Conservation (phyloP, 2,113 vertebrate species). For the Gopherus evgoodei region DNA sequence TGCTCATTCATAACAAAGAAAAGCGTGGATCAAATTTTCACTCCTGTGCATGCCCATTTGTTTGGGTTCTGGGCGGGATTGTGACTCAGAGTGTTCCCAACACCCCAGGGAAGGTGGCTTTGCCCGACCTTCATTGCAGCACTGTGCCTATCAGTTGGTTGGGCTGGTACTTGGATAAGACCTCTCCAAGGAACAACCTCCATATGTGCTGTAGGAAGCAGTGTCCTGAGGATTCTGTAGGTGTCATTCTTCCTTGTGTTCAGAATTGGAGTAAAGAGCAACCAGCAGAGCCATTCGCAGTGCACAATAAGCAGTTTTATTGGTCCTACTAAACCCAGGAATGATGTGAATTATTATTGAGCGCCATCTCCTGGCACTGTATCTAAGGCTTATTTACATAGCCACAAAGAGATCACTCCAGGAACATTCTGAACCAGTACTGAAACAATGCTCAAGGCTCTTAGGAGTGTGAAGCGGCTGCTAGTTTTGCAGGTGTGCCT, state of each 20-base stretch:
- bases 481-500: not conserved
- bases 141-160: not conserved
- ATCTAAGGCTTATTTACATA: not conserved
- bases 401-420: accelerated
- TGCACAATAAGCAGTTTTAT: too few relatives aligned
- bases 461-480: not conserved
- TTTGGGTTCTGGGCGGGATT: not conserved
- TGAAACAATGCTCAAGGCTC: not conserved
- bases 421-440: not conserved
- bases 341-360: not conserved
- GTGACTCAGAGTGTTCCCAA: not conserved
- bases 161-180: not conserved
- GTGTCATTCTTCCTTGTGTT: too few relatives aligned
- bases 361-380: not conserved
- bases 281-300: too few relatives aligned
- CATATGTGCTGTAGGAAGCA: not conserved
- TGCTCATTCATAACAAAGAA: not conserved
- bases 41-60: not conserved
- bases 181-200: not conserved
- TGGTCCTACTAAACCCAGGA: not conserved
- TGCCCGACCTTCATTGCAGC: not conserved
- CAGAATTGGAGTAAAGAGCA: too few relatives aligned
- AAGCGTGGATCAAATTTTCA: not conserved
- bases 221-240: too few relatives aligned
- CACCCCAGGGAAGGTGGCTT: not conserved